Evolutionary conservation across 1,140 invertebrate genomes (phyloP), one percentile per base, ranked within the genome.

Genomic region (Lepidurus arcticus): DNA sequence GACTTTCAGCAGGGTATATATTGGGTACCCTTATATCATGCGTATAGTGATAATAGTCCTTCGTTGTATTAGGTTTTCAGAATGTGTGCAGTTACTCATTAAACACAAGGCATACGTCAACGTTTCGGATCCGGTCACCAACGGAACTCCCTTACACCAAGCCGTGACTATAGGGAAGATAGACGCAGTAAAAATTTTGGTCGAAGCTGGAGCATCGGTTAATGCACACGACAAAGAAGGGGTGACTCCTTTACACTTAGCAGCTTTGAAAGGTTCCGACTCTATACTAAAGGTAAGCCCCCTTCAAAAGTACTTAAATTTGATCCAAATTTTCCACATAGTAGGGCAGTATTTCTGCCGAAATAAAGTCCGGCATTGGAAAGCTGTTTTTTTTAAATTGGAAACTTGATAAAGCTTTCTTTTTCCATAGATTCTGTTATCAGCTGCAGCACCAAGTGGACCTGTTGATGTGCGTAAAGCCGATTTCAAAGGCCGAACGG

Each of bases 231-330:
- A 92, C 81, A 82, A 84, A 16, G 83, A 86, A 73, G 88, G 88
- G 7, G 83, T 87, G 53, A 90, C 90, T 4, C 88, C 90, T 8
- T 80, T 91, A 44, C 90, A 91, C 83, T 83, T 88, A 73, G 89
- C 88, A 47, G 87, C 90, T 44, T 82, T 83, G 76, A 79, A 82
- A 13, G 76, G 80, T 47, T 82, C 88, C 16, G 84, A 86, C 44
- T 85, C 87, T 73, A 80, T 83, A 44, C 81, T 88, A 7, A 85
- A 86, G 84, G 81, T 85, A 26, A 65, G n/a, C 9, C 34, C 34
- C 34, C 34, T 34, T 34, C 2, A 34, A 34, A 34, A 4, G 3
- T 34, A 34, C 34, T 34, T 74, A 73, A 73, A 73, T 73, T 73
- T 73, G 24, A 73, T 4, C 16, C 65, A 73, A 3, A n/a, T n/a